Evolutionary conservation across 2,113 vertebrate genomes (phyloP), one percentile per base, ranked within the genome.

Genomic region (Tapirus terrestris): DNA sequence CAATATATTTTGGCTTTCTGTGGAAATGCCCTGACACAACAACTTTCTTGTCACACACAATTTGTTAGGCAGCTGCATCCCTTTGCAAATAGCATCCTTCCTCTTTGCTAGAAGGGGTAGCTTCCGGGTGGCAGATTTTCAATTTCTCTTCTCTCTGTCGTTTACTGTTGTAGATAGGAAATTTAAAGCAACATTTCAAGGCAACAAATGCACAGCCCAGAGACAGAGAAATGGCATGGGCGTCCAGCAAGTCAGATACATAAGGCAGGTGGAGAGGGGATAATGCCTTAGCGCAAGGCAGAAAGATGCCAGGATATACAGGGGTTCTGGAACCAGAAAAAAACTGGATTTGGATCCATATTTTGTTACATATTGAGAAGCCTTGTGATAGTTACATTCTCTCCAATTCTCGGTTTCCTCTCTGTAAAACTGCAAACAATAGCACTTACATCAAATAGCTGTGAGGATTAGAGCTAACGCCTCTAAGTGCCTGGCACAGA

Each of bases 21-120:
- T 75, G 80, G 92, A 97, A 97, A 98, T 85, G 81, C 76, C 94
- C 97, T 97, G 96, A 98, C 97, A 94, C 92, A 85, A 96, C 95
- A 96, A 90, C 92, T 97, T 96, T 96, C 96, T 93, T 96, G 94
- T 96, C 95, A 97, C 92, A 96, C 77, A 72, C 95, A 82, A 86
- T 98, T 98, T 96, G 89, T 96, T 96, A 84, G 80, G 83, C 86
- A 96, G 83, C 79, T 86, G 53, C 76, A 53, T 63, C 25, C 83
- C 80, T 77, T 83, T 77, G 61, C 76, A 92, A 96, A 94, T 8
- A 76, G 80, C 80, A 81, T 67, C 70, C 75, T 84, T 96, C 90
- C 80, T 94, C 58, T 80, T 80, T 68, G 90, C 84, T 95, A 31
- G 70, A 25, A 93, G 79, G 48, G 65, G 81, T 18, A 79, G 83